phyloP scores from a whole-genome alignment of 2,113 vertebrate genomes.

The Damaliscus lunatus region DNA sequence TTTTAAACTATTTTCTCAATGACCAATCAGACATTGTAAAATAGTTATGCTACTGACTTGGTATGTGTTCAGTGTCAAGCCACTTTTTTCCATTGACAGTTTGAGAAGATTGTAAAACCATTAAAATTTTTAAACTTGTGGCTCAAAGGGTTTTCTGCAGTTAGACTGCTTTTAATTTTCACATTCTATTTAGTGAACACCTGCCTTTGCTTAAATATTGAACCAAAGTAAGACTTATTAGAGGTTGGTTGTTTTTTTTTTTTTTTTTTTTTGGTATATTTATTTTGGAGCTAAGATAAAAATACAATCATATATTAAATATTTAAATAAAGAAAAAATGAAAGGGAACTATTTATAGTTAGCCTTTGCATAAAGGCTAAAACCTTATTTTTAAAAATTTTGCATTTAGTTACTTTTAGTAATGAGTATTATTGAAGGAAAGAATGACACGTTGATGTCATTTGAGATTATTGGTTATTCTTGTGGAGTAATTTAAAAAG shows the following conservation, averaged over 20 bases:
- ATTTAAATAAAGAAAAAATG: constrained; percentile 5
- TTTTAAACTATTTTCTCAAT: constrained; percentile 67
- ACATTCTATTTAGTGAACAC: constrained; percentile 54
- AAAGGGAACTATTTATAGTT: background rate
- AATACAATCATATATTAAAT: background rate
- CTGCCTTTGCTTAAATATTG: constrained; percentile 50
- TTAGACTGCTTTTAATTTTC: constrained; percentile 72
- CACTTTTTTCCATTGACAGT: constrained; percentile 71
- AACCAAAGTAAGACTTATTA: background rate
- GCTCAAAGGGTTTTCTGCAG: constrained; percentile 54
- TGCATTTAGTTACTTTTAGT: background rate
- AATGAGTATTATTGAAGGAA: background rate
- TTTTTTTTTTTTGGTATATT: background rate
- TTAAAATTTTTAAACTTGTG: constrained; percentile 60
- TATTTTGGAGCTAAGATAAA: constrained; percentile 23
- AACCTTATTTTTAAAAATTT: background rate
- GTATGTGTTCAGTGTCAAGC: constrained; percentile 70
- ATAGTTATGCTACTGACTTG: constrained; percentile 72
- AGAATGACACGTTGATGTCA: background rate
- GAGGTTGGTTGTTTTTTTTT: background rate
- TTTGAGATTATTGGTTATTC: background rate
- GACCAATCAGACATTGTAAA: constrained; percentile 70
- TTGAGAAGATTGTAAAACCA: constrained; percentile 71
- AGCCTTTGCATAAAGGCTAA: background rate
- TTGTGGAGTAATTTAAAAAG: background rate